These are phyloP conservation scores for Aleiodes sp. DNA, from an alignment of 1,140 invertebrate species.

Conservation along the genomic window DNA sequence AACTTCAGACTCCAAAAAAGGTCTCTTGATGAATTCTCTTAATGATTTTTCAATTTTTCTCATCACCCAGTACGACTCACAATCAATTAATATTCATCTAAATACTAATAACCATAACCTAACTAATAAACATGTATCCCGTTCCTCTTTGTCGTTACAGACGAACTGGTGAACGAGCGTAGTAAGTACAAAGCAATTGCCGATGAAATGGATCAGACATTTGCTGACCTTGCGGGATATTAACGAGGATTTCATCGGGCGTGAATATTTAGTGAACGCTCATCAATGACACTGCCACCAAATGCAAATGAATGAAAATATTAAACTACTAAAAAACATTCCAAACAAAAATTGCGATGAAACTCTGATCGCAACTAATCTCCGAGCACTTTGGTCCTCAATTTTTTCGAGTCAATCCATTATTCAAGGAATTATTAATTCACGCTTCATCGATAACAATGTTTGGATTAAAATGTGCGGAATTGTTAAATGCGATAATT, in stretches of 20 bases:
- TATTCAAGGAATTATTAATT: no score
- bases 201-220: conserved; percentile 96
- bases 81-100: not conserved
- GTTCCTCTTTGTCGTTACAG: conserved; percentile 71
- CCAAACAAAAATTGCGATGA: no score
- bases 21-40: no score
- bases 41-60: no score
- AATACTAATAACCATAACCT: conserved; percentile 18
- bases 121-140: conserved; percentile 45
- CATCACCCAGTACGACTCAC: no score
- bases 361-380: no score
- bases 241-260: conserved; percentile 61
- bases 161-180: conserved; percentile 95
- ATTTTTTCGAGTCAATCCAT: no score
- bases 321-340: not conserved
- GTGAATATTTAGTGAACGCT: conserved; percentile 4
- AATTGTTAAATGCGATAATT: no score
- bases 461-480: no score
- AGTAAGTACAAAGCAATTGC: conserved; percentile 98
- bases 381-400: no score
- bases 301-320: conserved; percentile 14
- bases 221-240: conserved; percentile 92
- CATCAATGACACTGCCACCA: conserved; percentile 44
- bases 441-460: no score
- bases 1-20: no score